Conservation (phyloP, 1,140 invertebrate genomes). For the Caenorhabditis latens region DNA sequence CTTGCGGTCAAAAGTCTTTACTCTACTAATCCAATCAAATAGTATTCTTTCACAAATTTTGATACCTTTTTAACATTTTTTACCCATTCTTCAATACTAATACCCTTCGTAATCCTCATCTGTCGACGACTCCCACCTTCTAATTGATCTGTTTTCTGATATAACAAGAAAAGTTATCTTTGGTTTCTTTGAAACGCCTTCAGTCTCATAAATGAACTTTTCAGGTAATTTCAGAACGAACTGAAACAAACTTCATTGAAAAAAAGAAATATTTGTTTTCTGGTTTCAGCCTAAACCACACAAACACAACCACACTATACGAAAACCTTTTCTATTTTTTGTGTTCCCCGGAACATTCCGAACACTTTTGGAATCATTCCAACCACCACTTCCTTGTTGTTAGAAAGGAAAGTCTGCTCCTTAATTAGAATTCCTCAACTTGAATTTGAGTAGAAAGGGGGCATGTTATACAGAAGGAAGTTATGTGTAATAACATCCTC, state of each 20-base stretch:
- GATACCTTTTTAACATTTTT: too few relatives aligned
- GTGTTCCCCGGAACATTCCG: slow-evolving; percentile 9
- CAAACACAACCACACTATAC: background rate
- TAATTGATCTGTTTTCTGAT: too few relatives aligned
- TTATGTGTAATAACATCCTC: background rate
- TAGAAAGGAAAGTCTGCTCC: background rate
- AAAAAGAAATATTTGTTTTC: slow-evolving; percentile 5
- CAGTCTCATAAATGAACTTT: background rate
- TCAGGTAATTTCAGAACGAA: background rate
- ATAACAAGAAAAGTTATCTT: too few relatives aligned
- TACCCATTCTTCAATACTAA: too few relatives aligned
- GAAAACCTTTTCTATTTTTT: background rate
- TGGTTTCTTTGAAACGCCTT: too few relatives aligned
- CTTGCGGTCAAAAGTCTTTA: too few relatives aligned
- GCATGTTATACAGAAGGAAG: background rate
- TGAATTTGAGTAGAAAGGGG: background rate
- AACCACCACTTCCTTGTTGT: slow-evolving; percentile 12
- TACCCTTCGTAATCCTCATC: too few relatives aligned
- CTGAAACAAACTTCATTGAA: background rate
- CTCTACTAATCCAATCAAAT: too few relatives aligned
- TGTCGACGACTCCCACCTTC: too few relatives aligned
- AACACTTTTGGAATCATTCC: background rate
- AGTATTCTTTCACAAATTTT: too few relatives aligned
- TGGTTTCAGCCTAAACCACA: background rate
- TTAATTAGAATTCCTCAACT: background rate